A percentile compares a stretch with the other conserved stretches of the same genome.
These are phyloP conservation scores for Tapirus indicus DNA, from an alignment of 2,797 vertebrate genomes.

Conservation along the genomic window DNA sequence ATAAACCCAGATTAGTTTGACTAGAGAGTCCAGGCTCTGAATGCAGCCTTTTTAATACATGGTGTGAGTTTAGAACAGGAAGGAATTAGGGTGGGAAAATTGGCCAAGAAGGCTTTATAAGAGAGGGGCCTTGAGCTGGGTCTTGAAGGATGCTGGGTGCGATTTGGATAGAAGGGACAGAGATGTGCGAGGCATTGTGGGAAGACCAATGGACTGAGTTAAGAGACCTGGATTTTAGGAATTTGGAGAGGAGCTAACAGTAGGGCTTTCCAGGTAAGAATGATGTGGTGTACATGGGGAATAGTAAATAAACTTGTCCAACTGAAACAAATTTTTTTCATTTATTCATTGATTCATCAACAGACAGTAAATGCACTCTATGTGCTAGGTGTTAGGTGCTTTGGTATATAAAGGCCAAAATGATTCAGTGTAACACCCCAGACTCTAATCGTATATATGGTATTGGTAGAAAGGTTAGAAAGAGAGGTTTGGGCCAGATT, in stretches of 20 bases:
- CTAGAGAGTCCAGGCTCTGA: background rate
- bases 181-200: background rate
- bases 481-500: background rate
- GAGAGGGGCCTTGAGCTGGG: background rate
- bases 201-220: background rate
- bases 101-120: background rate
- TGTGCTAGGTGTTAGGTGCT: background rate
- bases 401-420: background rate
- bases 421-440: background rate
- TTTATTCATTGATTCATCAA: background rate
- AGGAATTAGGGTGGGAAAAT: background rate
- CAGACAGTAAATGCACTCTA: background rate
- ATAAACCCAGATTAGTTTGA: background rate
- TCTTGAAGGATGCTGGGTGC: background rate
- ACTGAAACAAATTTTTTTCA: background rate
- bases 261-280: constrained; percentile 7
- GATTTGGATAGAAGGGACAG: background rate
- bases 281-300: background rate
- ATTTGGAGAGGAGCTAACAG: background rate
- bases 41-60: background rate
- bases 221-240: background rate
- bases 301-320: background rate
- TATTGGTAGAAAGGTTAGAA: background rate
- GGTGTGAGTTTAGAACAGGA: background rate
- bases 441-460: background rate